Evolutionary conservation across 2,113 vertebrate species (phyloP).

Genomic region (Peromyscus californicus): DNA sequence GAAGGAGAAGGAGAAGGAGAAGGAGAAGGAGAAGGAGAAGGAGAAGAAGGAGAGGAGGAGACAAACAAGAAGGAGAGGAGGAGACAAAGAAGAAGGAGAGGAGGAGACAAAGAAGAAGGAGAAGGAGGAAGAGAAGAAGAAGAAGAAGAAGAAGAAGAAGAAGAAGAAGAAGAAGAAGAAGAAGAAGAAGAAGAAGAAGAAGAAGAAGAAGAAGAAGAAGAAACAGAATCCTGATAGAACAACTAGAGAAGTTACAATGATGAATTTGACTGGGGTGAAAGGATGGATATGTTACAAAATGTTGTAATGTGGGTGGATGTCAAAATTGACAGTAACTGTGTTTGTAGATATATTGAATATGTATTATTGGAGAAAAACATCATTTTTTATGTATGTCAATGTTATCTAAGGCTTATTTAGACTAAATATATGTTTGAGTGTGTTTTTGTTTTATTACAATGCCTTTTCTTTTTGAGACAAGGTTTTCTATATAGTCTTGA

Average conservation of each 20-base stretch:
- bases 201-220: background rate
- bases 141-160: too few relatives aligned
- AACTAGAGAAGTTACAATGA: background rate
- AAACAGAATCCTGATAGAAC: background rate
- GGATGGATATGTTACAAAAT: background rate
- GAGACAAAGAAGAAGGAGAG: background rate
- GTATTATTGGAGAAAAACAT: background rate
- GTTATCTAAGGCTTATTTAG: background rate
- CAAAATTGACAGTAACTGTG: background rate
- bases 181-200: background rate
- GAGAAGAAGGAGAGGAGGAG: too few relatives aligned
- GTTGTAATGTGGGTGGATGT: background rate
- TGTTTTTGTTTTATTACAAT: background rate
- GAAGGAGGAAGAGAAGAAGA: too few relatives aligned
- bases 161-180: background rate
- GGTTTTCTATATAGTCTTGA: background rate
- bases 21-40: too few relatives aligned
- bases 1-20: background rate
- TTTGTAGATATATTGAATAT: background rate
- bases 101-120: too few relatives aligned
- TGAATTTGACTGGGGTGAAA: background rate
- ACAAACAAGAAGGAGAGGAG: too few relatives aligned
- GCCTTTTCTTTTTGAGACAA: background rate
- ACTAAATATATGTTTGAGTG: background rate
- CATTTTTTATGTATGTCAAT: background rate